Percentiles rank a stretch among this genome's conserved stretches.
These are phyloP conservation scores for Drosophila aff. DNA, from an alignment of 1,140 invertebrate genomes.

Conservation along the genomic window DNA sequence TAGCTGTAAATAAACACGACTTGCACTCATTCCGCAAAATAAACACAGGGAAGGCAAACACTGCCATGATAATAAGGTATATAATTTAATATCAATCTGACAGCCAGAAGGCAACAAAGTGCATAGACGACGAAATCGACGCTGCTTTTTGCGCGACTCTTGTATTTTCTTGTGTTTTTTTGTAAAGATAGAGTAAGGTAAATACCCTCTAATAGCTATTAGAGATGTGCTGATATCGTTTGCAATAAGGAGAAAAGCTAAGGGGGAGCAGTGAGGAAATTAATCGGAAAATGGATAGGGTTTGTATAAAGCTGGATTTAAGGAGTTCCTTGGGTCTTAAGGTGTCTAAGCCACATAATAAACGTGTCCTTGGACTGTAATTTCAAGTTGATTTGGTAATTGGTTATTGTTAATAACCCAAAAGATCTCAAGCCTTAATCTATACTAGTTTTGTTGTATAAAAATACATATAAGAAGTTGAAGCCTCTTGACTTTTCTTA, in stretches of 20 bases:
- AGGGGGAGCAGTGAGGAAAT: background rate
- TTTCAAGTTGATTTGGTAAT: too few relatives aligned
- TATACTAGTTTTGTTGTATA: background rate
- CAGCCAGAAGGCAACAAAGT: conserved; percentile 83
- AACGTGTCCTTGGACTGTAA: too few relatives aligned
- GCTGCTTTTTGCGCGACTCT: conserved; percentile 61
- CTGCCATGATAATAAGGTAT: conserved; percentile 80
- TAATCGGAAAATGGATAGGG: conserved; percentile 5
- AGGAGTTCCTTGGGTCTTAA: background rate
- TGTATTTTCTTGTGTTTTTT: conserved; percentile 51
- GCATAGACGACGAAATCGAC: conserved; percentile 40
- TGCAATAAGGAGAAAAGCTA: conserved; percentile 1
- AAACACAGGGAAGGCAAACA: conserved; percentile 45
- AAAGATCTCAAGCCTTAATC: too few relatives aligned
- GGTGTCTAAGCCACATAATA: too few relatives aligned
- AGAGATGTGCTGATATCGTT: conserved; percentile 11
- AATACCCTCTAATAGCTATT: conserved; percentile 29
- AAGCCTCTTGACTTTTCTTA: background rate
- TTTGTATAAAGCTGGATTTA: background rate
- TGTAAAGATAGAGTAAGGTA: conserved; percentile 13
- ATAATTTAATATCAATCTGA: conserved; percentile 84
- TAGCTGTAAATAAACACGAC: conserved; percentile 81
- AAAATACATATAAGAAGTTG: background rate
- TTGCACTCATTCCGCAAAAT: conserved; percentile 44
- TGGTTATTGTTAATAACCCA: background rate